These are phyloP conservation scores for honey bee (Apis mellifera) DNA, from an alignment of 1,140 invertebrate genomes.

Conservation along the genomic window DNA sequence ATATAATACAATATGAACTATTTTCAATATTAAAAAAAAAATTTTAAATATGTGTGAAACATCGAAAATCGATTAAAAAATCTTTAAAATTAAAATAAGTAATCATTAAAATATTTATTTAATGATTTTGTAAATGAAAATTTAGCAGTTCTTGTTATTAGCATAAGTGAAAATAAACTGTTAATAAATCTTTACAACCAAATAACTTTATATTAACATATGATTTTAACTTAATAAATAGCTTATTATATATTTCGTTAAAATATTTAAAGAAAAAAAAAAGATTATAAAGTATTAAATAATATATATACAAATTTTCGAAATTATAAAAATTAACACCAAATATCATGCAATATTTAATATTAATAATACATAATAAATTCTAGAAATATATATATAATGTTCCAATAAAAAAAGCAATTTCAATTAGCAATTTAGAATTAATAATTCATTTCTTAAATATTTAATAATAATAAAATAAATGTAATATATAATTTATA, in stretches of 20 bases:
- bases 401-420: constrained; percentile 47
- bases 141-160: constrained; percentile 50
- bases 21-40: constrained; percentile 21
- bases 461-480: constrained; percentile 45
- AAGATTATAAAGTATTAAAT: constrained; percentile 36
- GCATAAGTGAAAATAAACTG: constrained; percentile 54
- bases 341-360: constrained; percentile 60
- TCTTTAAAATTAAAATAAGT: constrained; percentile 39
- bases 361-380: constrained; percentile 35
- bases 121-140: constrained; percentile 48
- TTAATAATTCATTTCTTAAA: constrained; percentile 55
- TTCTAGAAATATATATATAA: constrained; percentile 35
- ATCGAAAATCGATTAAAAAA: constrained; percentile 18
- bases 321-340: constrained; percentile 61
- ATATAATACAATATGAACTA: constrained; percentile 41
- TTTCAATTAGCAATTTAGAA: constrained; percentile 35
- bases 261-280: constrained; percentile 19
- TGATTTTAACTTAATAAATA: constrained; percentile 40
- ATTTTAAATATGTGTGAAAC: constrained; percentile 52
- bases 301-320: constrained; percentile 51
- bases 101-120: constrained; percentile 49
- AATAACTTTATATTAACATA: constrained; percentile 53
- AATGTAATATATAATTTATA: constrained; percentile 63
- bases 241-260: constrained; percentile 9
- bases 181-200: constrained; percentile 61